Conservation (phyloP, 2,113 vertebrate genomes). For the Actenoides hombroni region DNA sequence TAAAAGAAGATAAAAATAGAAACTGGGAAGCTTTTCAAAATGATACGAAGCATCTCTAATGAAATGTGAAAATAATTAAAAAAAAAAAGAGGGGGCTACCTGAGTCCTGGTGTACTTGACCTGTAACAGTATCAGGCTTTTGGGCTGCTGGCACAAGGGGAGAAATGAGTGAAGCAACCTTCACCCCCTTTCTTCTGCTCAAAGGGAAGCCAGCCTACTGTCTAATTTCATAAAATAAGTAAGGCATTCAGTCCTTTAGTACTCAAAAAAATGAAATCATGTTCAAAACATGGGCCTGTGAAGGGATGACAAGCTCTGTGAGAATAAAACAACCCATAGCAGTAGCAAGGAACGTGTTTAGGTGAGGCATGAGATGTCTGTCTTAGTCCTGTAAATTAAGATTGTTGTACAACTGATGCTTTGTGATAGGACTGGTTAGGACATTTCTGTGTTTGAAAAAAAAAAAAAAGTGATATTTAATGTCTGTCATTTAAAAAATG, state of each 20-base stretch:
- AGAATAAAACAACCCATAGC: not conserved
- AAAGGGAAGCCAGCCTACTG: not conserved
- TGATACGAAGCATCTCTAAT: slow-evolving; percentile 12
- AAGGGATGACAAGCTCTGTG: not conserved
- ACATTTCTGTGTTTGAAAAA: not conserved
- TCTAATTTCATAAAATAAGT: slow-evolving; percentile 24
- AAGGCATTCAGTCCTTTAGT: not conserved
- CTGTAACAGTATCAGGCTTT: not conserved
- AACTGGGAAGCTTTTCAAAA: not conserved
- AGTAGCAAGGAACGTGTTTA: not conserved
- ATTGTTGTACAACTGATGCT: not conserved
- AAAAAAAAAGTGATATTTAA: not conserved
- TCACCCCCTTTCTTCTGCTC: not conserved
- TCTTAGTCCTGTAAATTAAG: not conserved
- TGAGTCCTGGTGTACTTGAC: slow-evolving; percentile 10
- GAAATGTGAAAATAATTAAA: not conserved
- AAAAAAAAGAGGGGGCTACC: not conserved
- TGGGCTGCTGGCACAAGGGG: not conserved
- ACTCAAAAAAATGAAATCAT: not conserved
- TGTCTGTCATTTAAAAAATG: not conserved
- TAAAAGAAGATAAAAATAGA: not conserved
- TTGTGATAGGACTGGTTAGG: not conserved
- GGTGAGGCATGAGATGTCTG: not conserved
- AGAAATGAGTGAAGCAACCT: not conserved
- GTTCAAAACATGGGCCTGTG: not conserved